These are phyloP conservation scores for Phalangium opilio DNA, from an alignment of 2,888 invertebrate species.

Conservation along the genomic window DNA sequence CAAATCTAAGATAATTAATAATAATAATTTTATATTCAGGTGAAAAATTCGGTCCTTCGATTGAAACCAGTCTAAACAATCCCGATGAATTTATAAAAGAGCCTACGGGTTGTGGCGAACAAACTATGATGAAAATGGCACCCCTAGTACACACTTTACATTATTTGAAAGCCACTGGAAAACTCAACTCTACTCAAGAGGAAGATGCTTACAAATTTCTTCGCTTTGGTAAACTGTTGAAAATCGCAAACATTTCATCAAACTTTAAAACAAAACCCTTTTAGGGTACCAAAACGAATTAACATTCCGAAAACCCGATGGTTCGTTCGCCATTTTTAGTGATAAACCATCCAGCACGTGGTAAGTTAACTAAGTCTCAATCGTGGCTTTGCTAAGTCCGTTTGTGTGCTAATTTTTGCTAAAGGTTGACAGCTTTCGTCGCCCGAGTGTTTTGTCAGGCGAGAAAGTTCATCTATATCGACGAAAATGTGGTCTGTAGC, in stretches of 20 bases:
- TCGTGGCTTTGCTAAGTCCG: no score
- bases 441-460: slow-evolving; percentile 21
- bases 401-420: no score
- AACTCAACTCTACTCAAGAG: slow-evolving; percentile 13
- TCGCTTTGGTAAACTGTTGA: slow-evolving; percentile 8
- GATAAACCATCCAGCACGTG: slow-evolving; percentile 16
- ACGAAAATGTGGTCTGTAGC: slow-evolving; percentile 17
- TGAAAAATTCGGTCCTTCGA: slow-evolving; percentile 16
- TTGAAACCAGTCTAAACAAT: slow-evolving; percentile 15
- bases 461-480: slow-evolving; percentile 12
- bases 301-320: slow-evolving; percentile 19
- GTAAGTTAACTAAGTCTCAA: no score
- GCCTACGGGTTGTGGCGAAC: slow-evolving; percentile 23
- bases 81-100: slow-evolving; percentile 15
- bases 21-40: slow-evolving; percentile 4
- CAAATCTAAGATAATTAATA: no score
- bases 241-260: no score
- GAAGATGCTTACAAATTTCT: slow-evolving; percentile 16
- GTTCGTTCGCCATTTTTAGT: slow-evolving; percentile 17
- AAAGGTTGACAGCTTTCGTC: slow-evolving; percentile 22
- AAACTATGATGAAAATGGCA: slow-evolving; percentile 20
- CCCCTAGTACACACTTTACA: slow-evolving; percentile 19
- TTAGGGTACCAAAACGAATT: slow-evolving; percentile 18
- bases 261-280: no score
- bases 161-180: slow-evolving; percentile 16